Base-by-base conservation (phyloP, 2,888 invertebrate species). In the Galeopsomyia nigrocyanea region DNA sequence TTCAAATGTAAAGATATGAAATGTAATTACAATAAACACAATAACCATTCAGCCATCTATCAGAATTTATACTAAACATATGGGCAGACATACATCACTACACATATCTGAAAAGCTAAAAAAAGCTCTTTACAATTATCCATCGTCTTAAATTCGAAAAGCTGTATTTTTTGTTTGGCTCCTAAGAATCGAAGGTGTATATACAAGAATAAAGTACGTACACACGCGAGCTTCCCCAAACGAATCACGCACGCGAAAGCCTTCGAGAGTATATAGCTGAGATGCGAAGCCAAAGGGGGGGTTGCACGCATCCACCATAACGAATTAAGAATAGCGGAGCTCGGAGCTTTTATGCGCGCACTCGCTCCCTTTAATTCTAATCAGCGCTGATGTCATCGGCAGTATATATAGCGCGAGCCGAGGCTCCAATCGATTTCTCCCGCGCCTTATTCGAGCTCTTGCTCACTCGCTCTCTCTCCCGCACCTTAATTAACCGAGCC, bases 371-470 rank as follows among this genome's bases (percentile, higher is more conserved):
- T 78, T 75, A 75, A 79, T 79, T 79, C 72, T 77, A 79, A 79
- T 79, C 78, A 78, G 72, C 76, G 75, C 75, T 78, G 75, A 78
- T 77, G 75, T 78, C 76, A 78, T 77, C 67, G 62, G 75, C 69
- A 76, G 72, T 26, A 51, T 39, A 39, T 39, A 39, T 26, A 5
- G 3, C 26, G 26, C 26, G 26, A 26, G 39, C 10, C 39, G 13
- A 39, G 39, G 39, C 39, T 39, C 39, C n/a, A n/a, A 66, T 66
- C 63, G 68, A 64, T 71, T 61, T 71, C 61, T 56, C 19, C 26
- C 13, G 39, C 47, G 31, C 50, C 39, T 63, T 50, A 19, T 13
- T 3, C n/a, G 22, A 31, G 21, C 49, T n/a, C 39, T 39, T 7
- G 19, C 39, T 6, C n/a, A 1, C 66, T 56, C 21, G 2, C 26